phyloP scores from a whole-genome alignment of 1,140 invertebrate species.

The Cyclargus thomasi region DNA sequence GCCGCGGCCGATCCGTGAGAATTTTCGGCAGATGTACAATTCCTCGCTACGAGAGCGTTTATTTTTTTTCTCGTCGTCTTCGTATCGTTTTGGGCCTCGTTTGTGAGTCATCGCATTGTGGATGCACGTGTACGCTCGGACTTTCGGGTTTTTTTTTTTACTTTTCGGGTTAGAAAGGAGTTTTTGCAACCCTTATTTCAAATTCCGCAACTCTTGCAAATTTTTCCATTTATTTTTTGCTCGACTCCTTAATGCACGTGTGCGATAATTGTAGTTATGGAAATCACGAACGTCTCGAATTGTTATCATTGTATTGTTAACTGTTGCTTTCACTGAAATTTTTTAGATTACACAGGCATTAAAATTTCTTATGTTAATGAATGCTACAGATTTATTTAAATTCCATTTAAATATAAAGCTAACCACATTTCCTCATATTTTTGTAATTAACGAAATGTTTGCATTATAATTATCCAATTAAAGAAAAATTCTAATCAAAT shows the following conservation, averaged over 20 bases:
- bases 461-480: background rate
- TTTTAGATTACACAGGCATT: background rate
- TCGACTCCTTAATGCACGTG: constrained; percentile 49
- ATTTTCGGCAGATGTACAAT: constrained; percentile 75
- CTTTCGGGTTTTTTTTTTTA: constrained; percentile 49
- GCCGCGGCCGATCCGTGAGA: constrained; percentile 61
- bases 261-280: constrained; percentile 48
- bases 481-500: background rate
- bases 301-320: background rate
- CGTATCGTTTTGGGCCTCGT: constrained; percentile 47
- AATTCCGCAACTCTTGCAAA: constrained; percentile 74
- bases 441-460: too few relatives aligned
- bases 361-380: too few relatives aligned
- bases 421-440: too few relatives aligned
- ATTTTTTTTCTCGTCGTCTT: constrained; percentile 59
- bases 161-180: constrained; percentile 60
- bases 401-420: too few relatives aligned
- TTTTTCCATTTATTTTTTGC: constrained; percentile 66
- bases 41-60: constrained; percentile 65
- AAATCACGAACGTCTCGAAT: constrained; percentile 5
- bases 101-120: constrained; percentile 66
- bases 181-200: constrained; percentile 70
- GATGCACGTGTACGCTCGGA: constrained; percentile 64
- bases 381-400: too few relatives aligned
- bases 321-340: background rate